These are phyloP conservation scores for Sisyra nigra DNA, from an alignment of 2,888 invertebrate genomes.

Conservation along the genomic window DNA sequence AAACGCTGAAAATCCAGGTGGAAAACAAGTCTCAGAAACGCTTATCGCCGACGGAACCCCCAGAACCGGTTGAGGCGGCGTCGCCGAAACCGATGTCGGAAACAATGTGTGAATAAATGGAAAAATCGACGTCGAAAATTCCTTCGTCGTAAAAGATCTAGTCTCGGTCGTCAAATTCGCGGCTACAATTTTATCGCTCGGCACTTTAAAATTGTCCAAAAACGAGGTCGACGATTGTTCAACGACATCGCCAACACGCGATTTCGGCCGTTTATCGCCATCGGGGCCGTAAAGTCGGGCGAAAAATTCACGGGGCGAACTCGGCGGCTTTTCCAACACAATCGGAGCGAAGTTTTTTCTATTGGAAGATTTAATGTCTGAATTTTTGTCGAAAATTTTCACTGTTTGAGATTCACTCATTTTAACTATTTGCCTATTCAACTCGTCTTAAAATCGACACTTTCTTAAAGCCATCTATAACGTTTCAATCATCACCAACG, in stretches of 20 bases:
- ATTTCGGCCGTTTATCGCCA: not conserved
- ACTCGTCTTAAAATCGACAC: too few relatives aligned
- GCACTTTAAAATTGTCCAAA: not conserved
- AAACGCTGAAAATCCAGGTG: conserved; percentile 39
- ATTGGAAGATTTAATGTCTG: too few relatives aligned
- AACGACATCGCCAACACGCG: not conserved
- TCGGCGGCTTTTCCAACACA: conserved; percentile 30
- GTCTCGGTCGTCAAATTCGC: not conserved
- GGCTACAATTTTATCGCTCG: not conserved
- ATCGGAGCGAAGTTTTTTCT: too few relatives aligned
- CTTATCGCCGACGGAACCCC: conserved; percentile 17
- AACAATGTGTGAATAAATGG: conserved; percentile 3
- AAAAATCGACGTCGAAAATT: not conserved
- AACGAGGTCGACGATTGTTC: not conserved
- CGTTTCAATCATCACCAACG: too few relatives aligned
- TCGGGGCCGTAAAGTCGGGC: conserved; percentile 54
- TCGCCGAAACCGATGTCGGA: not conserved
- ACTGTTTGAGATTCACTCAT: too few relatives aligned
- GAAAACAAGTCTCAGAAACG: conserved; percentile 37
- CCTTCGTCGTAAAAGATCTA: not conserved
- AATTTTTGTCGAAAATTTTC: too few relatives aligned
- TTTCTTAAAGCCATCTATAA: too few relatives aligned
- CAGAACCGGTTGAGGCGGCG: conserved; percentile 6
- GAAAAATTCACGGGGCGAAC: conserved; percentile 67
- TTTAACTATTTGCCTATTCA: too few relatives aligned